Base-by-base conservation (phyloP, 2,113 vertebrate genomes). In the Notechis scutatus region DNA sequence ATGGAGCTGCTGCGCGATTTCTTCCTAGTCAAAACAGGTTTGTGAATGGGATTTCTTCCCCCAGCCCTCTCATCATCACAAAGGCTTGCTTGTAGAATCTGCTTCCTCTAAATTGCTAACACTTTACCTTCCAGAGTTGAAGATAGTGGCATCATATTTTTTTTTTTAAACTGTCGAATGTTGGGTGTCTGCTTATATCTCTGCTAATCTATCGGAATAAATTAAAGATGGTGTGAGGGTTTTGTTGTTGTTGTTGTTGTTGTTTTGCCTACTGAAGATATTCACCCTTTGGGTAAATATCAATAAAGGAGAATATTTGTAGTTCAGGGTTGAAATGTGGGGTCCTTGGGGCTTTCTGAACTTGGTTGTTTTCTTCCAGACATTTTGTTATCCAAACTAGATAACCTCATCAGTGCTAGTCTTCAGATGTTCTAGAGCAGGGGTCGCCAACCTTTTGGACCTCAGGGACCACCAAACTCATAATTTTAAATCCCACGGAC, bases 1-100 rank as follows among this genome's bases (percentile, higher is more conserved):
- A 86, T 91, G 95, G 94, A 93, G 50, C 87, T 81, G 56, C 93
- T 93, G 55, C 87, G 91, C 34, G 92, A 24, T 0, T 88, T 89
- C 23, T 93, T 42, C n/a, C 88, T 61, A 59, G 69, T 86, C 88
- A 90, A 90, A 93, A 93, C 55, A 90, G 81, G 55, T 45, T 39
- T 90, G 56, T n/a, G 54, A 86, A 23, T 92, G 26, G 55, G 55
- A 47, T 47, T 69, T 34, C 50, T 52, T 0, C 50, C 69, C 6
- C 52, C 20, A 50, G 10, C 57, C 42, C 26, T 23, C 5, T 24
- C 47, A 26, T 18, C 12, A 6, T 11, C 39, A 50, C 10, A 0
- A 2, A n/a, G 4, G 23, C 54, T 85, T 9, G 74, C 52, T 55
- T 34, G 29, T 59, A 34, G 74, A 81, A 59, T n/a, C 24, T 6